These are phyloP conservation scores for Eretmocerus hayati DNA, from an alignment of 2,888 invertebrate genomes.

Conservation along the genomic window DNA sequence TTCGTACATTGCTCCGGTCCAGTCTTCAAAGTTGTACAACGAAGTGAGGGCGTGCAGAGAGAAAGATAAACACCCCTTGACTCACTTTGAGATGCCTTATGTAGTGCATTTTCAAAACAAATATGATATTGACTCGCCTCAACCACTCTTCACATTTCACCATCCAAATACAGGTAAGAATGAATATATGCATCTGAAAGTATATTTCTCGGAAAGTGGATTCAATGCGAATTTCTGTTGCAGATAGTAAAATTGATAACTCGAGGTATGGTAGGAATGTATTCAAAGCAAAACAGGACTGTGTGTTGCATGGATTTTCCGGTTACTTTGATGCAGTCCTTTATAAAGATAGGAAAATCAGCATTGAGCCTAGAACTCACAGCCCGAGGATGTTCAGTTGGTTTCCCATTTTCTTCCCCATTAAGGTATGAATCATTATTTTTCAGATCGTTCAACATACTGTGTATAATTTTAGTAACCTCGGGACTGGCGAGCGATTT, in stretches of 20 bases:
- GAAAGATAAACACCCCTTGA: conserved; percentile 50
- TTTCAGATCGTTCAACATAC: neutral
- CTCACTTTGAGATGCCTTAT: conserved; percentile 75
- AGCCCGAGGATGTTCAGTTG: conserved; percentile 93
- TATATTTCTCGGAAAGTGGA: neutral
- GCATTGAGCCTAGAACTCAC: conserved; percentile 84
- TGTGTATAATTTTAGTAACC: neutral
- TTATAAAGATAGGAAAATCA: conserved; percentile 77
- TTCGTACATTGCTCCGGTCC: conserved; percentile 88
- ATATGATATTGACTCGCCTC: conserved; percentile 66
- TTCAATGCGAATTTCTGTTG: neutral
- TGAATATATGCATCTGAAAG: neutral
- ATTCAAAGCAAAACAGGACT: conserved; percentile 67
- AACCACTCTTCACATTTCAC: conserved; percentile 76
- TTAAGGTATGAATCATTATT: conserved; percentile 54
- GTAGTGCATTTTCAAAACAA: conserved; percentile 87
- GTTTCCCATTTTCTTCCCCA: conserved; percentile 95
- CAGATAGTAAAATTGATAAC: conserved; percentile 57
- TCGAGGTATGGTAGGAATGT: conserved; percentile 61
- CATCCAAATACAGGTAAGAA: conserved; percentile 78
- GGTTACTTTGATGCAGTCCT: conserved; percentile 91
- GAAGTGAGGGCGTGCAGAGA: conserved; percentile 57
- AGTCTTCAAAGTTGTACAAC: conserved; percentile 79
- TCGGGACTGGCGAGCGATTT: no score
- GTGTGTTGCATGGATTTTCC: conserved; percentile 86